Conservation (phyloP, 2,888 invertebrate species). For the Cybosia mesomella region DNA sequence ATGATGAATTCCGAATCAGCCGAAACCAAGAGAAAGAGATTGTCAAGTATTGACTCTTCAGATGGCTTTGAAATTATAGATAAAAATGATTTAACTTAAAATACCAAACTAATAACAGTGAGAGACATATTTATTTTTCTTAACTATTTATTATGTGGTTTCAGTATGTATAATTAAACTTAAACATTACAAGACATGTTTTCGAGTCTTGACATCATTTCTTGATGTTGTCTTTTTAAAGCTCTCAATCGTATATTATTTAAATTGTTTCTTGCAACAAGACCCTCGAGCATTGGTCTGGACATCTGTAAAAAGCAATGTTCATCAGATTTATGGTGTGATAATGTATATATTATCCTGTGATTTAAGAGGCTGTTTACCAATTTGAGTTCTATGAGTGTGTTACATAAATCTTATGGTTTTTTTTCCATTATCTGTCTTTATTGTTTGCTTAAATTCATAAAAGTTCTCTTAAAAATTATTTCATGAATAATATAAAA, state of each 20-base stretch:
- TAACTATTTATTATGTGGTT: conserved; percentile 43
- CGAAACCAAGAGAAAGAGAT: conserved; percentile 66
- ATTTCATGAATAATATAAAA: too few species aligned
- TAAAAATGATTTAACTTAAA: conserved; percentile 74
- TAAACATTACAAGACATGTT: conserved; percentile 70
- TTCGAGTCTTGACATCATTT: conserved; percentile 79
- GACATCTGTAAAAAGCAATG: conserved; percentile 74
- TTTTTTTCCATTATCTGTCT: too few species aligned
- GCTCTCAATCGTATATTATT: conserved; percentile 77
- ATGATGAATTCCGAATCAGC: conserved; percentile 68
- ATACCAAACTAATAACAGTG: conserved; percentile 23
- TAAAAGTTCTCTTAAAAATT: too few species aligned
- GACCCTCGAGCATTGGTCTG: conserved; percentile 82
- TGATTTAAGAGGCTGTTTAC: conserved; percentile 13
- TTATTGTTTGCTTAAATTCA: too few species aligned
- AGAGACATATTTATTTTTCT: conserved; percentile 28
- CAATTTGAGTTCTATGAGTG: background rate
- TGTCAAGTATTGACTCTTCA: conserved; percentile 77
- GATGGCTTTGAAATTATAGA: conserved; percentile 85
- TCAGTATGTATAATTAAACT: conserved; percentile 35
- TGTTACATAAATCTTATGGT: too few species aligned
- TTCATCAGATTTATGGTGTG: conserved; percentile 3
- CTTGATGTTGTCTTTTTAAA: conserved; percentile 80
- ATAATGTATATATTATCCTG: conserved; percentile 8
- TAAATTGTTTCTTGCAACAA: conserved; percentile 78